A percentile compares a stretch with the other conserved stretches of the same genome.
Conservation (phyloP, 2,113 vertebrate genomes). For the Callionymus lyra region DNA sequence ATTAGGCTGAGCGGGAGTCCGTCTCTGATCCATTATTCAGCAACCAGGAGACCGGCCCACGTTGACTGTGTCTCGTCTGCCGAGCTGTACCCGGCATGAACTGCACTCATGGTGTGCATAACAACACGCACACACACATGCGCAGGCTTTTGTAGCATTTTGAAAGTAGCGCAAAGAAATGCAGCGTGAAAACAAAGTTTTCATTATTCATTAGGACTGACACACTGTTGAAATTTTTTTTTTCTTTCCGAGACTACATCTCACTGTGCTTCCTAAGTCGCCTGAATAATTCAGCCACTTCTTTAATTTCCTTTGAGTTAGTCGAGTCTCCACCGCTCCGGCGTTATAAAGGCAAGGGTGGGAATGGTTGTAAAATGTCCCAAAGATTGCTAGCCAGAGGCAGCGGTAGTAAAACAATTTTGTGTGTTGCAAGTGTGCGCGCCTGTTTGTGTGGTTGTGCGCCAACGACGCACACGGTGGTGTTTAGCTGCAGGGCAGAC, state of each 20-base stretch:
- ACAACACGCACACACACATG: slow-evolving; percentile 31
- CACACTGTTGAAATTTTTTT: slow-evolving; percentile 32
- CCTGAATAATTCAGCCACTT: slow-evolving; percentile 57
- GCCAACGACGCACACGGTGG: slow-evolving; percentile 35
- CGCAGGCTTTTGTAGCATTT: slow-evolving; percentile 46
- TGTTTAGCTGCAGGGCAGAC: slow-evolving; percentile 63
- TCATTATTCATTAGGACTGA: slow-evolving; percentile 60
- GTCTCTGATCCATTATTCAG: slow-evolving; percentile 68
- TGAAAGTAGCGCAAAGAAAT: slow-evolving; percentile 61
- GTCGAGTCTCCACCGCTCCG: slow-evolving; percentile 29
- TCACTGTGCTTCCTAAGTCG: slow-evolving; percentile 41
- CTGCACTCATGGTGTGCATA: slow-evolving; percentile 59
- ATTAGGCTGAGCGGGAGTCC: slow-evolving; percentile 62
- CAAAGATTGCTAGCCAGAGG: slow-evolving; percentile 60
- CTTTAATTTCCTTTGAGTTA: slow-evolving; percentile 59
- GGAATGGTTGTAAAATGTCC: slow-evolving; percentile 59
- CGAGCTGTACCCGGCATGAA: slow-evolving; percentile 61
- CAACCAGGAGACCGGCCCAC: slow-evolving; percentile 58
- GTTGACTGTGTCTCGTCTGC: slow-evolving; percentile 62
- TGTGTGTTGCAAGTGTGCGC: slow-evolving; percentile 25
- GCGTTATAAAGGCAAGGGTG: slow-evolving; percentile 40
- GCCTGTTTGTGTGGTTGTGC: slow-evolving; percentile 10
- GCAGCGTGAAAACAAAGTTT: slow-evolving; percentile 64
- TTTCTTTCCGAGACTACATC: slow-evolving; percentile 31
- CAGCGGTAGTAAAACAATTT: slow-evolving; percentile 60